Evolutionary conservation across 2,888 invertebrate species (phyloP).

Genomic region (Frankliniella fusca): DNA sequence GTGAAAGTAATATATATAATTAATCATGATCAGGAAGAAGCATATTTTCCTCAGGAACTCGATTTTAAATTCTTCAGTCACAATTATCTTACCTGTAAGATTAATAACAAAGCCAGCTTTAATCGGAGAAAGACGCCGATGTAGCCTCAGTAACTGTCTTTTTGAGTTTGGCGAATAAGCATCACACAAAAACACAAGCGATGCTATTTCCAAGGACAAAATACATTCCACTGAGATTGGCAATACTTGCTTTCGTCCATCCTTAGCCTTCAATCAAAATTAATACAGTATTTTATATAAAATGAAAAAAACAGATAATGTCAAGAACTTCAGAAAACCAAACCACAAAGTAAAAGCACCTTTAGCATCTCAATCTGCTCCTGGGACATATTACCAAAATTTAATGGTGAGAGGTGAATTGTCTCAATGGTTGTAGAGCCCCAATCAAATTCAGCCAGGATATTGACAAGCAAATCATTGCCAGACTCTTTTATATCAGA

Average conservation of each 20-base stretch:
- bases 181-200: slow-evolving; percentile 57
- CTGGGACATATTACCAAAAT: slow-evolving; percentile 37
- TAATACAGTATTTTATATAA: slow-evolving; percentile 30
- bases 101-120: slow-evolving; percentile 64
- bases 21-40: slow-evolving; percentile 27
- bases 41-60: slow-evolving; percentile 35
- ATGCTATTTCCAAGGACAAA: slow-evolving; percentile 52
- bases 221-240: slow-evolving; percentile 51
- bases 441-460: slow-evolving; percentile 62
- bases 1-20: slow-evolving; percentile 14
- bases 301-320: not conserved
- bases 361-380: slow-evolving; percentile 41
- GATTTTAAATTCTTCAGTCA: slow-evolving; percentile 7
- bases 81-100: slow-evolving; percentile 34
- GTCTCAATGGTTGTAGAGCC: slow-evolving; percentile 61
- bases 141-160: slow-evolving; percentile 55
- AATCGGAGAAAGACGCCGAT: slow-evolving; percentile 70
- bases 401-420: slow-evolving; percentile 45
- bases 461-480: slow-evolving; percentile 51
- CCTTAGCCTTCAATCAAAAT: slow-evolving; percentile 44
- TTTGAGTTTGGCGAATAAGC: slow-evolving; percentile 50
- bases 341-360: not conserved
- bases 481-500: slow-evolving; percentile 53
- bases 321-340: not conserved
- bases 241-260: slow-evolving; percentile 45